Conservation (phyloP, 2,888 invertebrate genomes). For the Ennomos quercinarius region DNA sequence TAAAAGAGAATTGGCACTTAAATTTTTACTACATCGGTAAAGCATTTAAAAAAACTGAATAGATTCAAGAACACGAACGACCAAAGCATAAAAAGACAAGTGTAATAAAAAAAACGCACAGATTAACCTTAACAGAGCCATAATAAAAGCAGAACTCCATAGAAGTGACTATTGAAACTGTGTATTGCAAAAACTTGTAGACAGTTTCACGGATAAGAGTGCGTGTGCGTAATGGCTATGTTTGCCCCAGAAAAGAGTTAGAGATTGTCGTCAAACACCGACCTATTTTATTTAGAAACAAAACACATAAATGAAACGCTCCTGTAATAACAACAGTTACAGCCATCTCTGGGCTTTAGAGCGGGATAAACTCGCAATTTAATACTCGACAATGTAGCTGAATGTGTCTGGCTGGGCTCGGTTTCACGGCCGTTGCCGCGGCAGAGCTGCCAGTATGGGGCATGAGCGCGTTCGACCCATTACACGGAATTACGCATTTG, state of each 20-base stretch:
- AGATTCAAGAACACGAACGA: not conserved
- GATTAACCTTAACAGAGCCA: too few relatives aligned
- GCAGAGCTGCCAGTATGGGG: slow-evolving; percentile 17
- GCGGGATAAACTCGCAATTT: slow-evolving; percentile 11
- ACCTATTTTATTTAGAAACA: too few relatives aligned
- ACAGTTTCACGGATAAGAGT: too few relatives aligned
- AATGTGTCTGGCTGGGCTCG: slow-evolving; percentile 39
- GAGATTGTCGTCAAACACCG: too few relatives aligned
- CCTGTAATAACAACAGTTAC: slow-evolving; percentile 8
- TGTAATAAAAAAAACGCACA: too few relatives aligned
- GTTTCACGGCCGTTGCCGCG: slow-evolving; percentile 28
- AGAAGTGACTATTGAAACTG: too few relatives aligned
- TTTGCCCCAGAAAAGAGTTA: too few relatives aligned
- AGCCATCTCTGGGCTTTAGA: not conserved
- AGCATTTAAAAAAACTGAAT: slow-evolving; percentile 9
- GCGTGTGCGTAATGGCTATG: too few relatives aligned
- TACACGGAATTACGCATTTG: slow-evolving; percentile 54
- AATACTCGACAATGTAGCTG: slow-evolving; percentile 14
- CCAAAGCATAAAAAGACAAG: too few relatives aligned
- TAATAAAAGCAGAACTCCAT: too few relatives aligned
- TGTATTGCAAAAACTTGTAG: too few relatives aligned
- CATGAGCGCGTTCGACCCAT: slow-evolving; percentile 37
- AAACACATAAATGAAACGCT: not conserved
- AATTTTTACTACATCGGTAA: slow-evolving; percentile 22
- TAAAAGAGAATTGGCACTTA: slow-evolving; percentile 26